Evolutionary conservation across 2,797 vertebrate species (phyloP).

Genomic region (Carapus acus): DNA sequence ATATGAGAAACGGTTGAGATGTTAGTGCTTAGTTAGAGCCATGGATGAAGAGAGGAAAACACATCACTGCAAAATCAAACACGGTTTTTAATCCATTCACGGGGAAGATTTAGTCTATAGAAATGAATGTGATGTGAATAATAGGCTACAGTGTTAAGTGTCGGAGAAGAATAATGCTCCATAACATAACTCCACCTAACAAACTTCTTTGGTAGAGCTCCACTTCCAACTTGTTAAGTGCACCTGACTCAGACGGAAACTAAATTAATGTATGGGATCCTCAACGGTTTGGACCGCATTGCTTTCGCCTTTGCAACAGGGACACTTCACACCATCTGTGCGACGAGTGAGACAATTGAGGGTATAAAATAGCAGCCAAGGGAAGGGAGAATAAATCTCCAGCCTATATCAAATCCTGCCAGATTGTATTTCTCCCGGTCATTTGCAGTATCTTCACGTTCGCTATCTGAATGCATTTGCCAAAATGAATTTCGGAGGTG

Average conservation of each 20-base stretch:
- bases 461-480: conserved; percentile 1
- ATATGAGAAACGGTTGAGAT: conserved; percentile 8
- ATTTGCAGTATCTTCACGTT: background rate
- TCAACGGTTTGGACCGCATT: conserved; percentile 11
- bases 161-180: background rate
- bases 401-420: conserved; percentile 1
- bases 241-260: conserved; percentile 23
- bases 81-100: conserved; percentile 3
- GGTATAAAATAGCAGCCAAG: conserved; percentile 10
- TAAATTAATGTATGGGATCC: conserved; percentile 22
- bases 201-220: conserved; percentile 14
- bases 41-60: conserved; percentile 1
- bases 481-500: conserved; percentile 1
- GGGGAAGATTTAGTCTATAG: no score
- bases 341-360: conserved; percentile 12
- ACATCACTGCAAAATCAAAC: conserved; percentile 22
- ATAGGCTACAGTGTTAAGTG: background rate
- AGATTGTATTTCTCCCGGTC: background rate
- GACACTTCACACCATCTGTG: conserved; percentile 9
- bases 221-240: conserved; percentile 15
- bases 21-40: conserved; percentile 17
- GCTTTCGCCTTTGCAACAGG: background rate
- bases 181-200: conserved; percentile 2
- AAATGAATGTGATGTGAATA: no score
- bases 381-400: conserved; percentile 4